A percentile compares a stretch with the other conserved stretches of the same genome.
Evolutionary conservation across 1,140 invertebrate species (phyloP).

Genomic region (Campoletis sonorensis): DNA sequence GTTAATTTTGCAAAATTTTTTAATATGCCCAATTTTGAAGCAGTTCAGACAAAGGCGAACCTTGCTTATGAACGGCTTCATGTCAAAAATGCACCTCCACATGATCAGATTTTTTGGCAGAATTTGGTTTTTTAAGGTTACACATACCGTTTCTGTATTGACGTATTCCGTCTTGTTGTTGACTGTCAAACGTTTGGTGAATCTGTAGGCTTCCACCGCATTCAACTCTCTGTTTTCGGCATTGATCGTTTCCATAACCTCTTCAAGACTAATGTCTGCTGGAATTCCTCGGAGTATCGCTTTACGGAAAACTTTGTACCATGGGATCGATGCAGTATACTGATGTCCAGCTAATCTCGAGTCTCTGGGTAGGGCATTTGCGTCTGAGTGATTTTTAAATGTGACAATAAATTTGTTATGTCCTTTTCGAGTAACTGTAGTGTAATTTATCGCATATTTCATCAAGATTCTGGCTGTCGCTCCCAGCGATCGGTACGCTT

Average conservation of each 20-base stretch:
- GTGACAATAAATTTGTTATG: not conserved
- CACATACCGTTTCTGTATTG: slow-evolving; percentile 15
- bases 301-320: not conserved
- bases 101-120: not conserved
- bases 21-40: not conserved
- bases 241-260: slow-evolving; percentile 6
- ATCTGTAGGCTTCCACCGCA: slow-evolving; percentile 12
- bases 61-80: slow-evolving; percentile 16
- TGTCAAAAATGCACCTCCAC: not conserved
- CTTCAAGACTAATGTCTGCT: not conserved
- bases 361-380: not conserved
- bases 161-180: not conserved
- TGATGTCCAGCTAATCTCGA: no score
- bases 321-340: not conserved
- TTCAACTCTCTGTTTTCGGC: not conserved
- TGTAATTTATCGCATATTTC: no score
- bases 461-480: no score
- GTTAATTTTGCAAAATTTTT: slow-evolving; percentile 13
- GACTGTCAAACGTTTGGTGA: not conserved
- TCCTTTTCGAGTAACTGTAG: no score
- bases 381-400: not conserved
- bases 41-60: slow-evolving; percentile 17
- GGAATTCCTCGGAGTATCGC: slow-evolving; percentile 3
- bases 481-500: no score
- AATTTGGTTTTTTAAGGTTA: not conserved